Evolutionary conservation across 92 coral and sea anemone genomes (phyloP), one percentile per base, ranked within the genome.

Genomic region (Metridium senile): DNA sequence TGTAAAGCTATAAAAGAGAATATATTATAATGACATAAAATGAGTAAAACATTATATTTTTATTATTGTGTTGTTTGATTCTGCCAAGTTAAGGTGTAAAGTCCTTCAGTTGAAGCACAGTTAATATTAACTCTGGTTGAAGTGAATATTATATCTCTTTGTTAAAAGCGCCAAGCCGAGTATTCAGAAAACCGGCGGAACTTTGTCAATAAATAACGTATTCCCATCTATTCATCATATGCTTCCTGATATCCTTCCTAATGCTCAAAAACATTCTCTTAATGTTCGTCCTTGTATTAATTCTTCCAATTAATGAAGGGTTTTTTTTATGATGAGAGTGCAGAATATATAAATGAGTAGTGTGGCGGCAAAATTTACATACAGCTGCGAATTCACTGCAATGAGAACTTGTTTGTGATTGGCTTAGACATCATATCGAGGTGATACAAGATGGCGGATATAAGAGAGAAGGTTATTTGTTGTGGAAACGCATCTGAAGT

Each of bases 391-490:
- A 4, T 39, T 39, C 49, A 39, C 49, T 39, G 72, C 33, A 47
- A 68, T 26, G 43, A 30, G 43, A 20, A 25, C 64, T 33, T 31
- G 8, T n/a, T 31, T 32, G 26, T 58, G 78, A 73, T 73, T 73
- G 78, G 78, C 30, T n/a, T n/a, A 29, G 9, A 25, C 78, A n/a
- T 35, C 51, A 57, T 23, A 35, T 2, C 78, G 78, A 73, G 78
- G 53, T 34, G 19, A 57, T 73, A 66, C 68, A 73, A 73, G 4
- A 73, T 73, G 78, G 78, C 76, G 53, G 78, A 72, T 26, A n/a
- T 25, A 73, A 2, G 46, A 31, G 30, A 13, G 11, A 29, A 9
- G 57, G 26, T 11, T 29, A 71, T 59, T 77, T 77, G 74, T 66
- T 52, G 52, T 77, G 82, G 74, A 26, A 26, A 66, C 70, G 70